A percentile compares a stretch with the other conserved stretches of the same genome.
phyloP scores from a whole-genome alignment of 2,888 invertebrate genomes.

The Aspidapion aeneum region DNA sequence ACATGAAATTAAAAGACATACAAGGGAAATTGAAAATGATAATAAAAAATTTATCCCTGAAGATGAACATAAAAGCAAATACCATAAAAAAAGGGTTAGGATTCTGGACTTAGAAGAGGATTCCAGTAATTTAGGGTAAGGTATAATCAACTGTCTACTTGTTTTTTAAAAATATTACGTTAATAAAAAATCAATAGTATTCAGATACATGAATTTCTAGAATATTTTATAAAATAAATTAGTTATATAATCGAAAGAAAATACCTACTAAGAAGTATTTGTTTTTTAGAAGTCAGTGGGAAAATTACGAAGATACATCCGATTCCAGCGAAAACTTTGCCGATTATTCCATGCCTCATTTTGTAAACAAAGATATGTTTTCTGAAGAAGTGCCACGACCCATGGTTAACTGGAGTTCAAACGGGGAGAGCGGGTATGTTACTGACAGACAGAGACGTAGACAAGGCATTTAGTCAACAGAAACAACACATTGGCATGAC shows the following conservation, averaged over 20 bases:
- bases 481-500: too few species aligned
- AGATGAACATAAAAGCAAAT: not conserved
- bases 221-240: too few species aligned
- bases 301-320: not conserved
- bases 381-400: not conserved
- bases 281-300: not conserved
- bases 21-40: constrained; percentile 7
- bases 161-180: not conserved
- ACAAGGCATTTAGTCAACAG: not conserved
- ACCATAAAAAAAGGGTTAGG: constrained; percentile 11
- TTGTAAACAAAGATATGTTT: not conserved
- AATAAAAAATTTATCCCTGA: not conserved
- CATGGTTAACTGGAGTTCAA: not conserved
- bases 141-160: not conserved
- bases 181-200: not conserved
- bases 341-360: not conserved
- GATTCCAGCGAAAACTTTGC: not conserved
- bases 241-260: too few species aligned
- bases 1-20: constrained; percentile 20
- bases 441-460: not conserved
- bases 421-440: not conserved
- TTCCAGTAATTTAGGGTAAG: constrained; percentile 32
- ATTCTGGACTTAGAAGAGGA: constrained; percentile 31
- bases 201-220: too few species aligned
- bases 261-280: not conserved